Conservation (phyloP, 2,888 invertebrate genomes). For the Loripinus fragilis region DNA sequence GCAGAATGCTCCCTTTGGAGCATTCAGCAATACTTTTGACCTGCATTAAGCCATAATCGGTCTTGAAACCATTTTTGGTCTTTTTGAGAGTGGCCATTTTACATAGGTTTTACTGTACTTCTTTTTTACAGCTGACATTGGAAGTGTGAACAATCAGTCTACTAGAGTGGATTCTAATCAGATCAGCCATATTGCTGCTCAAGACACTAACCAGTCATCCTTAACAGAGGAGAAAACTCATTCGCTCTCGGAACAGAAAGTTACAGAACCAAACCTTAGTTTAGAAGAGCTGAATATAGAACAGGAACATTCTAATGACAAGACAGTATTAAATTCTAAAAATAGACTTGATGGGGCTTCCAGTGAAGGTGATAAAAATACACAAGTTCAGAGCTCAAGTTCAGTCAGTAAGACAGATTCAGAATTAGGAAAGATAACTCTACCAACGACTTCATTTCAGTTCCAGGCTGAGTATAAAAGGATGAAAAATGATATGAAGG, state of each 20-base stretch:
- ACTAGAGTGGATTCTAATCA: neutral
- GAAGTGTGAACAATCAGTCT: neutral
- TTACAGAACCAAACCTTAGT: neutral
- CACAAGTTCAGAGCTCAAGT: neutral
- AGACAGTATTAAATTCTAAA: neutral
- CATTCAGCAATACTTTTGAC: no score
- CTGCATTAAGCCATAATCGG: no score
- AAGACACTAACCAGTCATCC: neutral
- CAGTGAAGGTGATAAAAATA: neutral
- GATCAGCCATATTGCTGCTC: neutral
- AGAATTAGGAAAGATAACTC: slow-evolving; percentile 43
- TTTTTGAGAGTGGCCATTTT: no score
- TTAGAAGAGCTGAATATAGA: neutral
- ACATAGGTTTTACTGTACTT: no score
- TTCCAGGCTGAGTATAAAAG: slow-evolving; percentile 80
- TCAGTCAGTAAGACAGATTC: slow-evolving; percentile 14
- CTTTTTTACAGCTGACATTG: slow-evolving; percentile 4
- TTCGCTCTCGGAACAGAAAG: neutral
- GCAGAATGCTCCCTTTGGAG: no score
- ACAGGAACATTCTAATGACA: neutral
- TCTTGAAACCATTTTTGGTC: no score
- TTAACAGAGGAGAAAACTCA: slow-evolving; percentile 13
- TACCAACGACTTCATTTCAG: slow-evolving; percentile 77
- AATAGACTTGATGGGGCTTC: neutral
- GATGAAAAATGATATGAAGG: slow-evolving; percentile 69